A percentile compares a stretch with the other conserved stretches of the same genome.
Conservation (phyloP, 2,113 vertebrate genomes). For the Vanacampus margaritifer region DNA sequence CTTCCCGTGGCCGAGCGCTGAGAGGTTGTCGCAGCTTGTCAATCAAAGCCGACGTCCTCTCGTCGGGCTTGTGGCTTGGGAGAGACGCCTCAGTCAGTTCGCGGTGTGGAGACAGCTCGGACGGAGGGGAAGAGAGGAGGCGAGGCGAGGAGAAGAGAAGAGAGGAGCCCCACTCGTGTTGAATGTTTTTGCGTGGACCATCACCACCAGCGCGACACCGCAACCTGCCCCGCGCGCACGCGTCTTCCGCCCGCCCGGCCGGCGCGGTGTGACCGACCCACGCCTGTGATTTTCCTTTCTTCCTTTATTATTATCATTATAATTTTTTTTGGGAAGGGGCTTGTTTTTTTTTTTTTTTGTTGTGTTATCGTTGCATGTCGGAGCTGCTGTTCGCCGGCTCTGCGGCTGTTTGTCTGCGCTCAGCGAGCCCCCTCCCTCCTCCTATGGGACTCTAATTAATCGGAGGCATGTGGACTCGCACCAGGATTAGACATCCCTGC, state of each 20-base stretch:
- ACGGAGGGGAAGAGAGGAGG: constrained; percentile 57
- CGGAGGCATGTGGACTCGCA: constrained; percentile 78
- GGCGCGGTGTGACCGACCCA: constrained; percentile 1
- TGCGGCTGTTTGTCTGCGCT: constrained; percentile 68
- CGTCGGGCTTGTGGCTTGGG: constrained; percentile 64
- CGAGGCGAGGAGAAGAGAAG: no score
- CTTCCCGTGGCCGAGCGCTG: constrained; percentile 53
- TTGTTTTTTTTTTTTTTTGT: constrained; percentile 5
- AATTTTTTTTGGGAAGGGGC: not conserved
- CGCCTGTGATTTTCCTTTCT: not conserved
- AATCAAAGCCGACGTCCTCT: constrained; percentile 71
- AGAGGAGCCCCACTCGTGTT: not conserved
- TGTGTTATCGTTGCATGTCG: constrained; percentile 66
- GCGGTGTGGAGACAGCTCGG: constrained; percentile 71
- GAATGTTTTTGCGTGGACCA: constrained; percentile 63
- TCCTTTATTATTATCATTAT: no score
- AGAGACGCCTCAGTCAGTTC: constrained; percentile 57
- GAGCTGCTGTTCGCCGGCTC: constrained; percentile 67
- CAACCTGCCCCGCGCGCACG: constrained; percentile 31
- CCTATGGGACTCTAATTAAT: constrained; percentile 68
- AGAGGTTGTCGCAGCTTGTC: constrained; percentile 71
- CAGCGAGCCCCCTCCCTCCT: constrained; percentile 22
- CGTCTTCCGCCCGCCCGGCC: not conserved
- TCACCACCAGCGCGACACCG: constrained; percentile 62
- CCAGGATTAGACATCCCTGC: constrained; percentile 72